Evolutionary conservation across 2,113 vertebrate genomes (phyloP).

Genomic region (Aphyosemion australe): DNA sequence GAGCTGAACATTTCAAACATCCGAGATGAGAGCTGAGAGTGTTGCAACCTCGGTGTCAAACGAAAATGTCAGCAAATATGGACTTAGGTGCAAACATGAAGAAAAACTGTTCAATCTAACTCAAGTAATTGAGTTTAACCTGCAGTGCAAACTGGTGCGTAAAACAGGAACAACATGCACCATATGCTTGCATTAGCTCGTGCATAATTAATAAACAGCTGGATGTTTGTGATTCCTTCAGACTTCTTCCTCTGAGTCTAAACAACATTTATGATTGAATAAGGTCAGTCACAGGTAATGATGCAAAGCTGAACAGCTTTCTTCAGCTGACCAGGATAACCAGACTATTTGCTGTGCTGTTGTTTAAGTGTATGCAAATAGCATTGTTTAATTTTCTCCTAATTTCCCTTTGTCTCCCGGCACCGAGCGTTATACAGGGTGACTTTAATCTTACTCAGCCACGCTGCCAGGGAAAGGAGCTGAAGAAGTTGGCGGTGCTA

Average conservation of each 20-base stretch:
- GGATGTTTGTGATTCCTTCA: slow-evolving; percentile 23
- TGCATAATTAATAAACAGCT: slow-evolving; percentile 47
- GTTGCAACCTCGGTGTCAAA: slow-evolving; percentile 47
- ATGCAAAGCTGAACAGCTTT: slow-evolving; percentile 19
- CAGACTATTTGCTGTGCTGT: slow-evolving; percentile 30
- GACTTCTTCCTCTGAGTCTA: slow-evolving; percentile 23
- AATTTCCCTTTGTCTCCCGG: slow-evolving; percentile 61
- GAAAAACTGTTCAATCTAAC: slow-evolving; percentile 33
- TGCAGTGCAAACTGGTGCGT: slow-evolving; percentile 1
- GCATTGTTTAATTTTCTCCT: slow-evolving; percentile 69
- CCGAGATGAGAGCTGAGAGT: slow-evolving; percentile 38
- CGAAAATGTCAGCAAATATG: slow-evolving; percentile 50
- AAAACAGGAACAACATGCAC: slow-evolving; percentile 10
- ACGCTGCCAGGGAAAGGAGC: slow-evolving; percentile 38
- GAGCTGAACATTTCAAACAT: slow-evolving; percentile 37
- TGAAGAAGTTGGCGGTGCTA: slow-evolving; percentile 15
- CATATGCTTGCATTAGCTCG: slow-evolving; percentile 3
- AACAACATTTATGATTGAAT: slow-evolving; percentile 56
- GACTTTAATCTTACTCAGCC: slow-evolving; percentile 66
- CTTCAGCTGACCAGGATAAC: slow-evolving; percentile 54
- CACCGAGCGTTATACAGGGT: slow-evolving; percentile 46
- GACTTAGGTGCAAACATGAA: slow-evolving; percentile 1
- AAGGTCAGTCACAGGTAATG: slow-evolving; percentile 43
- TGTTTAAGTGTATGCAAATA: slow-evolving; percentile 70
- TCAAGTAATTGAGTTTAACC: slow-evolving; percentile 26